Evolutionary conservation across 2,797 vertebrate genomes (phyloP).

Genomic region (Pseudotriccus pelzelni): DNA sequence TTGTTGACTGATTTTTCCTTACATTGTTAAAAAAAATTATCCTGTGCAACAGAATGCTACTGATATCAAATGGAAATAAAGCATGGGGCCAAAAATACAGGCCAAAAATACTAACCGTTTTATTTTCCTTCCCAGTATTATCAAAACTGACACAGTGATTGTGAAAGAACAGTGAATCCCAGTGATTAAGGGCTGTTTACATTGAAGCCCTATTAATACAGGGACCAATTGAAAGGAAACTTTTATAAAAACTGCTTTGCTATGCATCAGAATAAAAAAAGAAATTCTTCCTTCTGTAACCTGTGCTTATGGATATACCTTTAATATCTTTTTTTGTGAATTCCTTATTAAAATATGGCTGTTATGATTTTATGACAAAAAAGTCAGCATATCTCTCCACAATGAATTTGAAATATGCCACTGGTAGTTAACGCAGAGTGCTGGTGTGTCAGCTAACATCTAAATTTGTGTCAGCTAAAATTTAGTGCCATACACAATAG

Average conservation of each 20-base stretch:
- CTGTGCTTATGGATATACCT: neutral
- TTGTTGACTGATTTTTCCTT: neutral
- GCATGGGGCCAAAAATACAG: neutral
- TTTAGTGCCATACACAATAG: neutral
- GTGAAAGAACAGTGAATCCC: neutral
- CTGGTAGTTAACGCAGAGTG: neutral
- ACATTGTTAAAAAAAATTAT: fast-evolving
- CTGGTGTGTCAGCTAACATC: neutral
- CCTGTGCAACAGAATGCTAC: neutral
- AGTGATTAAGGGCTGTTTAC: neutral
- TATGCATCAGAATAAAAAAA: neutral
- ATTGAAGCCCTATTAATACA: neutral
- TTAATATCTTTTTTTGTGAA: neutral
- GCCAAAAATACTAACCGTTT: neutral
- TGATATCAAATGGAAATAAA: neutral
- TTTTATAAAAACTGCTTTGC: neutral
- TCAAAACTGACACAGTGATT: neutral
- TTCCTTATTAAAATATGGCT: neutral
- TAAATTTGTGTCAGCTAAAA: neutral
- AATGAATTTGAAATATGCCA: neutral
- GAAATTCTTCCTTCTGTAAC: neutral
- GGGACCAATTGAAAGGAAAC: neutral
- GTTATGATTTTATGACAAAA: neutral
- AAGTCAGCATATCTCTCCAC: neutral
- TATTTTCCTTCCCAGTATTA: neutral